A percentile compares a stretch with the other conserved stretches of the same genome.
These are phyloP conservation scores for Eupelmus urozonus DNA, from an alignment of 2,888 invertebrate species.

Conservation along the genomic window DNA sequence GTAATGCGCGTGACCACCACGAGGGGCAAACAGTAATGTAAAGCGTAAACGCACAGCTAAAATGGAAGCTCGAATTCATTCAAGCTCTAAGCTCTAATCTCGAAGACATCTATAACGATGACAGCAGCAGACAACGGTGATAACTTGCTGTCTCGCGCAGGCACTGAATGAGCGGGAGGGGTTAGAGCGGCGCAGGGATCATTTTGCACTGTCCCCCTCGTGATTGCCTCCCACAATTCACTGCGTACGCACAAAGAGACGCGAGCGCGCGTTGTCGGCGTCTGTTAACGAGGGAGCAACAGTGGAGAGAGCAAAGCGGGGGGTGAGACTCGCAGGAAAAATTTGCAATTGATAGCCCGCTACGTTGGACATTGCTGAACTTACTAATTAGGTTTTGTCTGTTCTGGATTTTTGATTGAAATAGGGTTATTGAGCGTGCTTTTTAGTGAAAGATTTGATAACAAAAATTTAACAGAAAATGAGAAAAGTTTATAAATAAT, in stretches of 20 bases:
- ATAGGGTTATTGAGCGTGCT: too few relatives aligned
- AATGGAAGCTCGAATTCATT: constrained; percentile 64
- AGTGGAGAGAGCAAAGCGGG: too few relatives aligned
- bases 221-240: constrained; percentile 44
- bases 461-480: too few relatives aligned
- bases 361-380: too few relatives aligned
- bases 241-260: constrained; percentile 15
- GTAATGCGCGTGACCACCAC: constrained; percentile 7
- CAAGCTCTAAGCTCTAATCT: constrained; percentile 68
- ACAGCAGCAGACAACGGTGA: constrained; percentile 67
- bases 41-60: too few relatives aligned
- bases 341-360: neutral
- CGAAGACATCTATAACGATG: constrained; percentile 70
- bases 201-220: constrained; percentile 43
- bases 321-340: neutral
- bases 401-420: too few relatives aligned
- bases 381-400: too few relatives aligned
- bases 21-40: neutral
- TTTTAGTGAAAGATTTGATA: too few relatives aligned
- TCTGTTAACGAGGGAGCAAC: neutral
- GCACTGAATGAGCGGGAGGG: constrained; percentile 41
- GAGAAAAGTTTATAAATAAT: too few relatives aligned
- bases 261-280: neutral
- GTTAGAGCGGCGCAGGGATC: constrained; percentile 8
- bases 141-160: constrained; percentile 63